A percentile compares a stretch with the other conserved stretches of the same genome.
These are phyloP conservation scores for Zosterops pallidus DNA, from an alignment of 2,113 vertebrate genomes.

Conservation along the genomic window DNA sequence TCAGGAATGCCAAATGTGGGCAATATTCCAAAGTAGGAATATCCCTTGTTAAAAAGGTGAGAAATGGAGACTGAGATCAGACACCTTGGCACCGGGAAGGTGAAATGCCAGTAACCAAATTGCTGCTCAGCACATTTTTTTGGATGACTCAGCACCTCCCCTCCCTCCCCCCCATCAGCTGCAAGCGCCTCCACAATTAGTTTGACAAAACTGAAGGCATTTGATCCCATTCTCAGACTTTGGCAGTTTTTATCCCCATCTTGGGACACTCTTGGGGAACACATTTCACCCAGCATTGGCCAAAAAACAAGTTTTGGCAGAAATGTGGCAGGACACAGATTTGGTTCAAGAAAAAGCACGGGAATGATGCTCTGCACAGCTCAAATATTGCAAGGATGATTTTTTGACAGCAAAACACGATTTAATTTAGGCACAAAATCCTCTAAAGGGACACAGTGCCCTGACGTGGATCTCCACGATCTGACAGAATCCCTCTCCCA, in stretches of 20 bases:
- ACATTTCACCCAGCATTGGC: rapidly evolving
- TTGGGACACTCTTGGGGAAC: background rate
- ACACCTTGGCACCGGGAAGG: background rate
- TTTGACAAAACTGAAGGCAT: background rate
- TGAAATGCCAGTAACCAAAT: rapidly evolving
- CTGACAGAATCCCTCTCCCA: background rate
- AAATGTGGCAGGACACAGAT: rapidly evolving
- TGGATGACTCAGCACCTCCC: background rate
- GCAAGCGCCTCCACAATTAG: rapidly evolving
- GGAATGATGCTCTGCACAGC: background rate
- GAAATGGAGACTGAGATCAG: background rate
- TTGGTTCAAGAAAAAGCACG: rapidly evolving
- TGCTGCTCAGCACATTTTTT: background rate
- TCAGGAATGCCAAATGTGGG: rapidly evolving
- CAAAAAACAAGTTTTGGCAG: background rate
- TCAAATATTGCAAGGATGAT: background rate
- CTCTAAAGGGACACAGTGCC: background rate
- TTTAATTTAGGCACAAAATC: background rate
- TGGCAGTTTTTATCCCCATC: background rate
- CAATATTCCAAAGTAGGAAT: rapidly evolving
- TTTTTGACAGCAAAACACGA: background rate
- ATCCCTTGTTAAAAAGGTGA: rapidly evolving
- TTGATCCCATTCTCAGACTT: background rate
- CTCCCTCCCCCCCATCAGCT: background rate
- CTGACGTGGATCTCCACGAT: rapidly evolving